Percentiles rank a stretch among this genome's conserved stretches.
These are phyloP conservation scores for Eleginops maclovinus DNA, from an alignment of 2,113 vertebrate species.

Conservation along the genomic window DNA sequence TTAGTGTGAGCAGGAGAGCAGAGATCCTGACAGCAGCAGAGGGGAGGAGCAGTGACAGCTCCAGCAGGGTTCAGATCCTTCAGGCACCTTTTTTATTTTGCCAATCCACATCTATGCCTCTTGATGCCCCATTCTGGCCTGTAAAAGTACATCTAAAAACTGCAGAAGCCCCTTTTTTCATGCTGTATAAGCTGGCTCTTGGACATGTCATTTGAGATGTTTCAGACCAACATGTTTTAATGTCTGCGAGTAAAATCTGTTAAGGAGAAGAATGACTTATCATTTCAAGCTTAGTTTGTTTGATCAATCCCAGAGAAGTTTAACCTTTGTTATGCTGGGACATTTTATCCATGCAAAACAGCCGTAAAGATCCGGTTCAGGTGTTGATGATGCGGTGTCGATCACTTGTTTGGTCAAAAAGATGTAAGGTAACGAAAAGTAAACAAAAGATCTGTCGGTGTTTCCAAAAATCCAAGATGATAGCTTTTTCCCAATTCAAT, in stretches of 20 bases:
- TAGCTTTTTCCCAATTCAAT: no score
- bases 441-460: no score
- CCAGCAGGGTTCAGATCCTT: conserved; percentile 59
- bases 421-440: no score
- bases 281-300: background rate
- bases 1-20: conserved; percentile 53
- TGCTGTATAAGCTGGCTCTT: background rate
- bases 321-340: background rate
- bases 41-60: conserved; percentile 52
- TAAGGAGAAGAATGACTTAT: no score
- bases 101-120: background rate
- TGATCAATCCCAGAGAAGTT: background rate
- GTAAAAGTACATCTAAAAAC: conserved; percentile 2
- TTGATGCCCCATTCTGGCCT: background rate
- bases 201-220: background rate
- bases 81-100: background rate
- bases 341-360: no score
- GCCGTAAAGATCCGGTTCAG: no score
- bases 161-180: background rate
- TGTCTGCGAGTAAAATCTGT: background rate
- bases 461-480: no score
- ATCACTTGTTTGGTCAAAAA: no score
- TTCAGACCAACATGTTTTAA: background rate
- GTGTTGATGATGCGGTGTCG: no score
- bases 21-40: conserved; percentile 40